phyloP scores from a whole-genome alignment of 2,888 invertebrate species.

The Drosophila silvestris region DNA sequence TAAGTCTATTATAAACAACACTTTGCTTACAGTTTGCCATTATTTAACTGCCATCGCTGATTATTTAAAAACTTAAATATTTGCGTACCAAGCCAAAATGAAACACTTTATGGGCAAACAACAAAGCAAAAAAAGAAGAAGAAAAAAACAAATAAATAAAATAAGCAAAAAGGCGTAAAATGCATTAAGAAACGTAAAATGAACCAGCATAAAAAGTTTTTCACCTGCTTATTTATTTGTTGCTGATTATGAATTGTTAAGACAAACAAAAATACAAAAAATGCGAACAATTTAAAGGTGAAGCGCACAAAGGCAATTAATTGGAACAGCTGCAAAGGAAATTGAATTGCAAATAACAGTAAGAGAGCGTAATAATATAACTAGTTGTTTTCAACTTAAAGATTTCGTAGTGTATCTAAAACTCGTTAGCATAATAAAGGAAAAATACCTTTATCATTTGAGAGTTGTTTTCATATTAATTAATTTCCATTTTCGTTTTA shows the following conservation, averaged over 20 bases:
- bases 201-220: conserved; percentile 27
- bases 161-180: conserved; percentile 4
- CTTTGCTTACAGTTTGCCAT: not conserved
- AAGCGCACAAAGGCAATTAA: conserved; percentile 32
- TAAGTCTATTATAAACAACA: not conserved
- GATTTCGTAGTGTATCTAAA: conserved; percentile 21
- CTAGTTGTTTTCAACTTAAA: not conserved
- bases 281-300: conserved; percentile 33
- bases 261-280: not conserved
- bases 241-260: conserved; percentile 62
- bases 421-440: conserved; percentile 1
- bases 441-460: conserved; percentile 27
- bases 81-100: conserved; percentile 44
- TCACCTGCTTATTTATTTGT: conserved; percentile 69
- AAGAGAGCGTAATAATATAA: not conserved
- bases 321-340: conserved; percentile 56
- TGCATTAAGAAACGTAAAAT: conserved; percentile 42
- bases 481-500: conserved; percentile 73
- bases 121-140: not conserved
- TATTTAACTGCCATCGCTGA: conserved; percentile 28
- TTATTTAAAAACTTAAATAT: conserved; percentile 7
- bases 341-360: conserved; percentile 19
- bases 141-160: not conserved
- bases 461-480: conserved; percentile 63
- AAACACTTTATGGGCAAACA: conserved; percentile 29